These are phyloP conservation scores for Eulimnadia texana DNA, from an alignment of 1,140 invertebrate species.

Conservation along the genomic window DNA sequence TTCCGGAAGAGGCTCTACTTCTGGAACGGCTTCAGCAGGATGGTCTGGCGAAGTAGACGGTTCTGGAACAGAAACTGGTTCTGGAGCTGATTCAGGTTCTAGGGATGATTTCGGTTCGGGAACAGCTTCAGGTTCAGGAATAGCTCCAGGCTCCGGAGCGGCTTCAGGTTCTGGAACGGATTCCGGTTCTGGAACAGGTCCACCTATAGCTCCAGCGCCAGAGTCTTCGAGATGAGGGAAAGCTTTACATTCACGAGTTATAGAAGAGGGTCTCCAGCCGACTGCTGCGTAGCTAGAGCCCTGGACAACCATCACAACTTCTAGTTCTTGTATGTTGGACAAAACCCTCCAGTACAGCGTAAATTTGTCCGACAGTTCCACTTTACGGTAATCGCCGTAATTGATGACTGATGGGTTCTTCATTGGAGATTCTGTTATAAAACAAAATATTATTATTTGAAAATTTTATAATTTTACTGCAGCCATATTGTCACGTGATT, in stretches of 20 bases:
- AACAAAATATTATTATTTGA: too few relatives aligned
- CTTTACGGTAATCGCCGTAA: slow-evolving; percentile 47
- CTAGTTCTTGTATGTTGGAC: slow-evolving; percentile 62
- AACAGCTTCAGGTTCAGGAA: slow-evolving; percentile 22
- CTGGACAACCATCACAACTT: slow-evolving; percentile 70
- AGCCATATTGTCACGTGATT: too few relatives aligned
- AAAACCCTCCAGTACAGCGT: slow-evolving; percentile 68
- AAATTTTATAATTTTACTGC: too few relatives aligned
- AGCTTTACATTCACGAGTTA: slow-evolving; percentile 56
- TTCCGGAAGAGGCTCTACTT: too few relatives aligned
- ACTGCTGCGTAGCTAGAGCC: slow-evolving; percentile 63
- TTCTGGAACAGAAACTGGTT: slow-evolving; percentile 19
- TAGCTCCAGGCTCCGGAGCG: slow-evolving; percentile 20
- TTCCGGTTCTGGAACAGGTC: slow-evolving; percentile 17
- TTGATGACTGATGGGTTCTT: slow-evolving; percentile 44
- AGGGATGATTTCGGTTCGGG: slow-evolving; percentile 29
- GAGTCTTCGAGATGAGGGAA: slow-evolving; percentile 38
- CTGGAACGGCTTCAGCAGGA: too few relatives aligned
- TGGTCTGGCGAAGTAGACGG: too few relatives aligned
- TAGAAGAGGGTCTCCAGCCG: slow-evolving; percentile 58
- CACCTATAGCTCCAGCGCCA: slow-evolving; percentile 29
- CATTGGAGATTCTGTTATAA: slow-evolving; percentile 41
- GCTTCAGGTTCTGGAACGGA: slow-evolving; percentile 16
- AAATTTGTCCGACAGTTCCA: slow-evolving; percentile 52
- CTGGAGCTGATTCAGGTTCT: slow-evolving; percentile 29